Conservation (phyloP, 2,888 invertebrate genomes). For the Eupithecia subfuscata region DNA sequence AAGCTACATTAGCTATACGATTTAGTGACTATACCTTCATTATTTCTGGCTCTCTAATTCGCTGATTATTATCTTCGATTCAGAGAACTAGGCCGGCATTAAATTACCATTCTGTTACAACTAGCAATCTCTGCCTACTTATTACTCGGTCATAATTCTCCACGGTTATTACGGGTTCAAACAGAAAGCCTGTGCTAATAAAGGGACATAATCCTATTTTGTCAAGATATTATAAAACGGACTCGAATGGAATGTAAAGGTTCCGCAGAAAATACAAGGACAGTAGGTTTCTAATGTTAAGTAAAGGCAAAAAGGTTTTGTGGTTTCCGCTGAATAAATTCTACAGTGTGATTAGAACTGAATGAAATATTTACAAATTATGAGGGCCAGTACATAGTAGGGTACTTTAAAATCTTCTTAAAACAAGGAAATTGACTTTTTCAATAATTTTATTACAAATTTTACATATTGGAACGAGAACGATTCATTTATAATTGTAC, state of each 20-base stretch:
- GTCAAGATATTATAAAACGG: conserved; percentile 49
- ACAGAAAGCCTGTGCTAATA: conserved; percentile 45
- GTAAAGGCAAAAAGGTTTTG: conserved; percentile 20
- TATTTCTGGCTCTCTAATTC: neutral
- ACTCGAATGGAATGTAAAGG: conserved; percentile 45
- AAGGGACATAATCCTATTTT: conserved; percentile 49
- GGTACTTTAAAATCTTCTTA: neutral
- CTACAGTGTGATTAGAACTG: conserved; percentile 14
- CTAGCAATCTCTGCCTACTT: conserved; percentile 32
- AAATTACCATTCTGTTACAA: conserved; percentile 13
- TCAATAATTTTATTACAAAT: neutral
- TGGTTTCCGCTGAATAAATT: conserved; percentile 25
- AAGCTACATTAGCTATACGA: neutral
- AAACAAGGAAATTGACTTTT: neutral
- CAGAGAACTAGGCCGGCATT: conserved; percentile 11
- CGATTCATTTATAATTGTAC: neutral
- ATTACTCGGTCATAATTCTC: conserved; percentile 41
- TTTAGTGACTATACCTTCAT: neutral
- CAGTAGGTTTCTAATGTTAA: conserved; percentile 37
- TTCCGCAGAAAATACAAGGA: conserved; percentile 39
- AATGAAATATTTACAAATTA: conserved; percentile 6
- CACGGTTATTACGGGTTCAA: conserved; percentile 41
- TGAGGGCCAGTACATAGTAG: neutral
- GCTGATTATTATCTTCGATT: conserved; percentile 5
- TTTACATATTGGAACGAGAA: neutral